Conservation (phyloP, 2,797 vertebrate species). For the Alectoris magna region DNA sequence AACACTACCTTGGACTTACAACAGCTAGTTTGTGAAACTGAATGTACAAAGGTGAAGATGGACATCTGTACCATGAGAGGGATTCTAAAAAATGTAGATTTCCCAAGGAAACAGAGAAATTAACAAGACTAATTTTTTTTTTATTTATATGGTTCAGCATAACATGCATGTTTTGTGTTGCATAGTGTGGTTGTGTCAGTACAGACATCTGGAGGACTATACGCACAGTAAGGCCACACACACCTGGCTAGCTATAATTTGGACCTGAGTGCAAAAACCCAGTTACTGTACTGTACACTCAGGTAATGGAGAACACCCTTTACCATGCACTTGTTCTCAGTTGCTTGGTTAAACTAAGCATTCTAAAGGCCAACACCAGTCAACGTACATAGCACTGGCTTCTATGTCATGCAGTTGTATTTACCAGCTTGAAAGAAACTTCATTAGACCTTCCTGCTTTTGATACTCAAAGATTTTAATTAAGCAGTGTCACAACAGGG, state of each 20-base stretch:
- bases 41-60: neutral
- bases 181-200: accelerated
- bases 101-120: neutral
- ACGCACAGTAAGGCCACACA: too few relatives aligned
- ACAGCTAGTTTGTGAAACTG: neutral
- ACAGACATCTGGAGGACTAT: neutral
- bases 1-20: neutral
- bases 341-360: neutral
- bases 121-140: neutral
- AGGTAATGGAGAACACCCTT: neutral
- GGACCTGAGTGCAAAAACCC: neutral
- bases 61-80: neutral
- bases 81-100: neutral
- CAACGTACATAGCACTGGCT: neutral
- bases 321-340: neutral
- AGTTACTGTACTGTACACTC: neutral
- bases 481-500: constrained; percentile 69
- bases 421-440: constrained; percentile 37
- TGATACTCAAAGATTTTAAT: constrained; percentile 63
- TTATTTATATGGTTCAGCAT: neutral
- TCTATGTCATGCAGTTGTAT: neutral
- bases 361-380: neutral
- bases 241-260: accelerated
- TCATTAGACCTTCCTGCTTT: constrained; percentile 29
- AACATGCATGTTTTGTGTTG: neutral